Conservation (phyloP, 2,797 vertebrate genomes). For the Distichodus sexfasciatus region DNA sequence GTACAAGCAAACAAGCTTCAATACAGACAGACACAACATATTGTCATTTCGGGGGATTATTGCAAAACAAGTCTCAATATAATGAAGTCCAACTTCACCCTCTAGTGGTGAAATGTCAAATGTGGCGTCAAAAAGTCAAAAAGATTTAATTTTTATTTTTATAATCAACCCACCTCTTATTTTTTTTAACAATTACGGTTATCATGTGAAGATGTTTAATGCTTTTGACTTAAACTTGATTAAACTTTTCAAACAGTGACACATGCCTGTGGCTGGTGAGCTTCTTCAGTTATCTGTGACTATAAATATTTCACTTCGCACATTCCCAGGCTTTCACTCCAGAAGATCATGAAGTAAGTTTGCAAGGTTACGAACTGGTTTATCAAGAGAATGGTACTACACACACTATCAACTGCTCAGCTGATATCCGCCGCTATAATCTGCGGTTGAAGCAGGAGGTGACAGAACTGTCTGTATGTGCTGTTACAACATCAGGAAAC, state of each 20-base stretch:
- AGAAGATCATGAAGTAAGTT: slow-evolving; percentile 62
- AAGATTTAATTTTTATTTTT: no score
- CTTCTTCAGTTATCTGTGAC: not conserved
- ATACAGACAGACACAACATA: not conserved
- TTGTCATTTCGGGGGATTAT: not conserved
- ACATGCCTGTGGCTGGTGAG: no score
- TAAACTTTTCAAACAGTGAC: no score
- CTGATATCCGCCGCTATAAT: slow-evolving; percentile 42
- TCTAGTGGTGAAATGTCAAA: slow-evolving; percentile 16
- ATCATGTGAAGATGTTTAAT: no score
- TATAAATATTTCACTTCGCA: slow-evolving; percentile 7
- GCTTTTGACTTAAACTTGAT: no score
- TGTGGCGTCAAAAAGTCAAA: no score
- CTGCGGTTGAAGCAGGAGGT: slow-evolving; percentile 55
- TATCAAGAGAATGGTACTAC: slow-evolving; percentile 29
- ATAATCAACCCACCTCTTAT: no score
- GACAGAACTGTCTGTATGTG: slow-evolving; percentile 63
- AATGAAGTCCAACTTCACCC: not conserved
- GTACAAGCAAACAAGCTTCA: not conserved
- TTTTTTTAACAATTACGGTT: no score
- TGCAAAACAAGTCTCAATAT: not conserved
- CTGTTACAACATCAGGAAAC: slow-evolving; percentile 70
- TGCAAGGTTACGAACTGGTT: slow-evolving; percentile 66
- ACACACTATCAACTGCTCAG: slow-evolving; percentile 38
- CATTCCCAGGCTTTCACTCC: slow-evolving; percentile 64